phyloP scores from a whole-genome alignment of 2,797 vertebrate genomes.

The Gymnocypris eckloni region DNA sequence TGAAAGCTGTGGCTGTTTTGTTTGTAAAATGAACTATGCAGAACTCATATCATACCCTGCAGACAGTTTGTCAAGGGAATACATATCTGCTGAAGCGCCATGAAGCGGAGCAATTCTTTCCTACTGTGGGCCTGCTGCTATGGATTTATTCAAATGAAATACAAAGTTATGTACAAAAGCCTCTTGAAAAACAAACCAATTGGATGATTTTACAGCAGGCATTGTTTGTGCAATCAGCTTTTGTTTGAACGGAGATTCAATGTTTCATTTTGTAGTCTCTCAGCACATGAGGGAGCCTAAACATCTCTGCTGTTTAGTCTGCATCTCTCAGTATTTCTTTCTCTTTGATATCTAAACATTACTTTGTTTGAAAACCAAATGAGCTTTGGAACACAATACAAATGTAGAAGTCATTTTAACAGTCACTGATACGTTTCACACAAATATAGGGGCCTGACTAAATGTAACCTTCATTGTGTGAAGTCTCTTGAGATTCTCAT shows the following conservation, averaged over 20 bases:
- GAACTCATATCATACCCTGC: slow-evolving; percentile 25
- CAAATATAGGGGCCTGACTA: not conserved
- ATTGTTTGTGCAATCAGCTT: slow-evolving; percentile 41
- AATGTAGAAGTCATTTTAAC: not conserved
- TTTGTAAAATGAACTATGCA: slow-evolving; percentile 37
- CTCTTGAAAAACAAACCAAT: slow-evolving; percentile 33
- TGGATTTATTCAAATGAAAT: slow-evolving; percentile 41
- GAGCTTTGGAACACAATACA: not conserved
- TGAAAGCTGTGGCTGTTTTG: slow-evolving; percentile 19
- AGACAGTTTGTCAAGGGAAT: slow-evolving; percentile 43
- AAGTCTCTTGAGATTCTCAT: not conserved
- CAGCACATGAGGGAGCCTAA: slow-evolving; percentile 1
- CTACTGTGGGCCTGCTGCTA: slow-evolving; percentile 9
- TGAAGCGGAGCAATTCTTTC: slow-evolving; percentile 34
- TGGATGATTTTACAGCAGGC: slow-evolving; percentile 28
- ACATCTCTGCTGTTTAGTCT: not conserved
- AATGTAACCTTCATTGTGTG: not conserved
- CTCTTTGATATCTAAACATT: not conserved
- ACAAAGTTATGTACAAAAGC: slow-evolving; percentile 31
- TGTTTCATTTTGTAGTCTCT: slow-evolving; percentile 13
- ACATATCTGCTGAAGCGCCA: slow-evolving; percentile 14
- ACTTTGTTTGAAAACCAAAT: not conserved
- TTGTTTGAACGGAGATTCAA: slow-evolving; percentile 7
- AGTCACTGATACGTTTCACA: not conserved
- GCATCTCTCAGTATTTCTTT: not conserved